Conservation (phyloP, 2,113 vertebrate species). For the Tragelaphus imberbis region DNA sequence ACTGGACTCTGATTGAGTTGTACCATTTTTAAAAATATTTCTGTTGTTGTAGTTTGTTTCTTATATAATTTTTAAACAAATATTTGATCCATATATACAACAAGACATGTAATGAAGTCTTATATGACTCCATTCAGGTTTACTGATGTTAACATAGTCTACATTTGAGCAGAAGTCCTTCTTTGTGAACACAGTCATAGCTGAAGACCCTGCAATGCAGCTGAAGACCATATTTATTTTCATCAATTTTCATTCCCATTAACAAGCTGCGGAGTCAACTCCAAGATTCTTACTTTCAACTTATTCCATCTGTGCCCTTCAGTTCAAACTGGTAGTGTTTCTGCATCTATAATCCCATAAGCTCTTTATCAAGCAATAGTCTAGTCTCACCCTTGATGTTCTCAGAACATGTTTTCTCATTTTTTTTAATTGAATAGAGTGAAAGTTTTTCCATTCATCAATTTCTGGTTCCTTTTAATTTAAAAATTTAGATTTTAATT, state of each 20-base stretch:
- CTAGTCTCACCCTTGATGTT: background rate
- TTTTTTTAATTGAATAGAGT: background rate
- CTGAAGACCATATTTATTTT: background rate
- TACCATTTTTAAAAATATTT: background rate
- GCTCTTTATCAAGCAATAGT: background rate
- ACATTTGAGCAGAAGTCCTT: background rate
- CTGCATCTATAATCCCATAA: background rate
- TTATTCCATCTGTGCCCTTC: background rate
- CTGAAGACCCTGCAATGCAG: background rate
- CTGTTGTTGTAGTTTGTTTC: background rate
- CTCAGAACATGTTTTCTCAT: background rate
- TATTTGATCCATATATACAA: background rate
- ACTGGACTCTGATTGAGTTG: background rate
- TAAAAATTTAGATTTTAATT: background rate
- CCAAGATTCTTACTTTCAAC: background rate
- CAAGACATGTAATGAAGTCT: background rate
- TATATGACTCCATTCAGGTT: background rate
- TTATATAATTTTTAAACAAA: background rate
- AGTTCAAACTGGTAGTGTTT: background rate
- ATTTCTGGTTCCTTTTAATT: background rate
- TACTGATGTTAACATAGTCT: background rate
- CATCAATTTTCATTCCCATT: background rate
- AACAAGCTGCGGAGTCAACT: background rate
- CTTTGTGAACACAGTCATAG: background rate
- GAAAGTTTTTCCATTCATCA: background rate